Base-by-base conservation (phyloP, 2,888 invertebrate species). In the Drosophila putrida region DNA sequence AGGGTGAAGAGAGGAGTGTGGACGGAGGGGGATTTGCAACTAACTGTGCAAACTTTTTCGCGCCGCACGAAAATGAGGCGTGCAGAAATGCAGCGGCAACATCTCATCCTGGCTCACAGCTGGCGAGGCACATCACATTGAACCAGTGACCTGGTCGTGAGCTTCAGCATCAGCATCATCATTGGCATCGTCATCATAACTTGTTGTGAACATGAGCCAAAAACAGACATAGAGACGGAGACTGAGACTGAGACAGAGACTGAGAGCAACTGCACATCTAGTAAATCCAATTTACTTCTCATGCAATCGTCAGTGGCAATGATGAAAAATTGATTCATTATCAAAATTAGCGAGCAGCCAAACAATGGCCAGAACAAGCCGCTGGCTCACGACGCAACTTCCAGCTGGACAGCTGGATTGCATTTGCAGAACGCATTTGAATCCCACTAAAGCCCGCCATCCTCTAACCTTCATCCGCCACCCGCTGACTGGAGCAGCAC, bases 131-230 rank as follows among this genome's bases (percentile, higher is more conserved):
- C 78, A 86, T 84, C 80, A 75, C 81, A 86, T 78, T 91, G 90
- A 91, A 90, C 90, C 83, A 91, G 82, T 91, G 90, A 90, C 90
- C 90, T 82, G 90, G 82, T 90, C 90, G 90, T 90, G 90, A 90
- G 90, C 82, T 27, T 15, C 77, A 39, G 31, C 66, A 35, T 65
- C 43, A 31, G 11, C 54, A 78, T 82, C 75, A 88, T 86, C 85
- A 88, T 70, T 43, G 71, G 51, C 68, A 55, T 60, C 46, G 59
- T 55, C 46, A 70, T 62, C 69, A 63, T 57, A 74, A 78, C 75
- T 73, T 68, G 77, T 69, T 77, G 64, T 77, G 57, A 63, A 69
- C 67, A 79, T 67, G 78, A 68, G 71, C 6, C 43, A 31, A 31
- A 20, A 3, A 20, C 20, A 20, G 20, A 20, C 3, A 20, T 3